phyloP scores from a whole-genome alignment of 2,888 invertebrate genomes.

The Lasioglossum lativentre region DNA sequence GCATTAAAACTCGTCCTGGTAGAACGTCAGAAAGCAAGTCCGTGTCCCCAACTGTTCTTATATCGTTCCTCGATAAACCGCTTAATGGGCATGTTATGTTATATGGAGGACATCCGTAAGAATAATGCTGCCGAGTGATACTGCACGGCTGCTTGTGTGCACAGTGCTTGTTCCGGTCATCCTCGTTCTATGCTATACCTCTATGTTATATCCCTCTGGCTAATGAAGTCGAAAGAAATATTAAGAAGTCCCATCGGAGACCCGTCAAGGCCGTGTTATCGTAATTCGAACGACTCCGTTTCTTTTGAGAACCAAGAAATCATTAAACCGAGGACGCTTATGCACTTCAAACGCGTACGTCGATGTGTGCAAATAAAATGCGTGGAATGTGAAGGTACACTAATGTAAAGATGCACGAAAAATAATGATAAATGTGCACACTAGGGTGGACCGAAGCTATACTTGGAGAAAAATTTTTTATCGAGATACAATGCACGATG shows the following conservation, averaged over 20 bases:
- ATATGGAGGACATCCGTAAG: constrained; percentile 9
- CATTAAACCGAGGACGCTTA: not conserved
- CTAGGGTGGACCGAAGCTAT: no score
- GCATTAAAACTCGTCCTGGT: constrained; percentile 30
- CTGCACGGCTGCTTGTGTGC: not conserved
- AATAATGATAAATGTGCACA: no score
- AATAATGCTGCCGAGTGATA: constrained; percentile 25
- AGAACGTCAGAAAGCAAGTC: constrained; percentile 32
- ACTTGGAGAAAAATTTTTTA: no score
- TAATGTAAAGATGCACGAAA: no score
- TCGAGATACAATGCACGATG: no score
- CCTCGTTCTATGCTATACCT: not conserved
- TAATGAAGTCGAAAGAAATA: not conserved
- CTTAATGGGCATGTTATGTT: constrained; percentile 56
- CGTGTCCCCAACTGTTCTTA: constrained; percentile 25
- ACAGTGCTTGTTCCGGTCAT: not conserved
- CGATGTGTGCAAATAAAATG: no score
- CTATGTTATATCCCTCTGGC: not conserved
- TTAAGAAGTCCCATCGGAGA: not conserved
- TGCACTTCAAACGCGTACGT: no score
- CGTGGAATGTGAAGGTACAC: no score
- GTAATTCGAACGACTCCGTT: not conserved
- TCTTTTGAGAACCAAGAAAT: not conserved
- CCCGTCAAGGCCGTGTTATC: not conserved
- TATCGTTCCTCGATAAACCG: constrained; percentile 48